Evolutionary conservation across 2,888 invertebrate genomes (phyloP).

Genomic region (Apocheima hispidaria): DNA sequence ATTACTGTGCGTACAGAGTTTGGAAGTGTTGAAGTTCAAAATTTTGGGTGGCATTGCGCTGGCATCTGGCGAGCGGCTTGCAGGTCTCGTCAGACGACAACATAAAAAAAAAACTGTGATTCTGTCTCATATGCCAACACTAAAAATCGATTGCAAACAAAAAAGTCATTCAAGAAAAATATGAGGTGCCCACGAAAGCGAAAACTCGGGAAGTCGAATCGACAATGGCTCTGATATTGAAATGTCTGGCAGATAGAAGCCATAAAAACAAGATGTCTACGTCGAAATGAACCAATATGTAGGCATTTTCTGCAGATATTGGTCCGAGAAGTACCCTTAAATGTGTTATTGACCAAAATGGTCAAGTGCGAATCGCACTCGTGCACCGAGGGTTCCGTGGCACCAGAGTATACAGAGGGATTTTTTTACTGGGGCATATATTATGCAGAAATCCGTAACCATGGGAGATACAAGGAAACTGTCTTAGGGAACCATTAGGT

Average conservation of each 20-base stretch:
- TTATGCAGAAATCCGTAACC: too few species aligned
- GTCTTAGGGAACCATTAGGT: too few species aligned
- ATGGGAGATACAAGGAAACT: too few species aligned
- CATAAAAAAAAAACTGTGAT: too few species aligned
- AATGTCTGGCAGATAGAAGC: conserved; percentile 51
- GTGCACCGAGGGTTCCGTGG: too few species aligned
- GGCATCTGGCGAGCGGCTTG: too few species aligned
- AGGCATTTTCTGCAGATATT: conserved; percentile 38
- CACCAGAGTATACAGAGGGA: too few species aligned
- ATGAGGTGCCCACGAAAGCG: conserved; percentile 55
- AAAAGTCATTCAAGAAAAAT: conserved; percentile 51
- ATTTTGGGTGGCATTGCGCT: too few species aligned
- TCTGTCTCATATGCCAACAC: not conserved
- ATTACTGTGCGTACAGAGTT: too few species aligned
- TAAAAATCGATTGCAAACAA: conserved; percentile 14
- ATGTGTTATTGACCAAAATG: conserved; percentile 9
- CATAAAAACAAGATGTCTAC: conserved; percentile 76
- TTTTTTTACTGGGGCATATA: too few species aligned
- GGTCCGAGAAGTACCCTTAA: conserved; percentile 9
- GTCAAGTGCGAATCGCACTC: not conserved
- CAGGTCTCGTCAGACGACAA: too few species aligned
- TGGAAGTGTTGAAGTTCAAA: too few species aligned
- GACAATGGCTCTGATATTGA: conserved; percentile 64
- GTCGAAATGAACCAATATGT: conserved; percentile 54
- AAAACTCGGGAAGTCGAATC: conserved; percentile 53